Evolutionary conservation across 2,113 vertebrate genomes (phyloP).

Genomic region (Poecile atricapillus): DNA sequence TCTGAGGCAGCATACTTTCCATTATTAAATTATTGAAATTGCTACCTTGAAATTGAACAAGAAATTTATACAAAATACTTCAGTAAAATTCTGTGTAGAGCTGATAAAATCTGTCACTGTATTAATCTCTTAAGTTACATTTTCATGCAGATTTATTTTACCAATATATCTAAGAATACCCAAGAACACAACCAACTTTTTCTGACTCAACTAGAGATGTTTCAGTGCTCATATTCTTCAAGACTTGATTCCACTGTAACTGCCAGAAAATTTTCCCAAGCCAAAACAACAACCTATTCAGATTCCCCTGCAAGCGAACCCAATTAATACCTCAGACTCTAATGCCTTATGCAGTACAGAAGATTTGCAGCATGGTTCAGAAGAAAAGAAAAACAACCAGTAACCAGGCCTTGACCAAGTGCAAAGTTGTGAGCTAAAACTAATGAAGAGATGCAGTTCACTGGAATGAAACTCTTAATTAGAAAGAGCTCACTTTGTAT

Average conservation of each 20-base stretch:
- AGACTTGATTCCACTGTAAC: not conserved
- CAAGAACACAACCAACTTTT: not conserved
- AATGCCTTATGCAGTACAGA: not conserved
- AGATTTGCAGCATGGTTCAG: not conserved
- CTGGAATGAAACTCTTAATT: not conserved
- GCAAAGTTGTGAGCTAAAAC: not conserved
- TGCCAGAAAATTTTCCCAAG: not conserved
- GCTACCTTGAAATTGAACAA: not conserved
- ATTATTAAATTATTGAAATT: not conserved
- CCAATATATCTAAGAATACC: not conserved
- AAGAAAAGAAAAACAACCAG: not conserved
- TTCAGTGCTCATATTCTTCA: not conserved
- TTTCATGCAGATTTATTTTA: not conserved
- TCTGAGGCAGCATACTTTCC: not conserved
- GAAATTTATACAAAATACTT: not conserved
- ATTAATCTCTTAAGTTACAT: not conserved
- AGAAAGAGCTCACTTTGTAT: not conserved
- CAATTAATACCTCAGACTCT: not conserved
- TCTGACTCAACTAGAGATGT: not conserved
- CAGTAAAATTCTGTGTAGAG: not conserved
- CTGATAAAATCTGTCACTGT: not conserved
- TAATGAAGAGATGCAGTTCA: not conserved
- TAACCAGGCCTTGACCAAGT: not conserved
- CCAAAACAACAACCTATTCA: not conserved
- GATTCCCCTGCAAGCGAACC: not conserved